Evolutionary conservation across 1,140 invertebrate species (phyloP), one percentile per base, ranked within the genome.

Genomic region (Drosophila chauvacae): DNA sequence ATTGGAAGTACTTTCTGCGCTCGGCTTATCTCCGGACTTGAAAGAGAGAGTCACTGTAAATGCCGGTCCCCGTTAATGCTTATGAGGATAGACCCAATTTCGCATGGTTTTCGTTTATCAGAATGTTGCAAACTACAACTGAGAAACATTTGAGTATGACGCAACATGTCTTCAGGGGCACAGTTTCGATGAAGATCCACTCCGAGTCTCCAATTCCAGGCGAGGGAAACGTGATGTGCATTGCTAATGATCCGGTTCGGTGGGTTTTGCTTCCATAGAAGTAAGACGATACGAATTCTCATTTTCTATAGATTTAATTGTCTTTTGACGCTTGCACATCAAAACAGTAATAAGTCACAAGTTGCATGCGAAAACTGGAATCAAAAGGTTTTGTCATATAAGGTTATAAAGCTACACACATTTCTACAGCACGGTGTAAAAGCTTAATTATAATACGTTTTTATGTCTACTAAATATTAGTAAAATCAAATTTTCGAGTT

Each of bases 211-310:
- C 39, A 28, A 45, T 41, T 61, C 35, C 20, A 37, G 51, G 35
- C 53, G 41, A 28, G 37, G 13, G 30, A 58, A 56, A 75, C 85
- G 85, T 90, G 84, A 51, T 65, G 77, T 57, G 84, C 77, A 84
- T 88, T 53, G 53, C 45, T 71, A 84, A 90, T 66, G 69, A 88
- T 84, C 80, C 69, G 50, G 80, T 90, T 75, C 61, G 69, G 64
- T 87, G 59, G 55, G 77, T 90, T 87, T 87, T 57, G 51, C 71
- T 88, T 81, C 59, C 69, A 71, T 81, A 84, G 77, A 87, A 90
- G 73, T 78, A 58, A 47, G 57, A 68, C 59, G 57, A n/a, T 69
- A 51, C 71, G 51, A 82, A 80, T 70, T 70, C 51, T 55, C 57
- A 63, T 50, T 63, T 68, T 68, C 28, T 45, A 57, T 37, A 77